Percentiles rank a stretch among this genome's conserved stretches.
phyloP scores from a whole-genome alignment of 2,797 vertebrate genomes.

The Tangara arthus region DNA sequence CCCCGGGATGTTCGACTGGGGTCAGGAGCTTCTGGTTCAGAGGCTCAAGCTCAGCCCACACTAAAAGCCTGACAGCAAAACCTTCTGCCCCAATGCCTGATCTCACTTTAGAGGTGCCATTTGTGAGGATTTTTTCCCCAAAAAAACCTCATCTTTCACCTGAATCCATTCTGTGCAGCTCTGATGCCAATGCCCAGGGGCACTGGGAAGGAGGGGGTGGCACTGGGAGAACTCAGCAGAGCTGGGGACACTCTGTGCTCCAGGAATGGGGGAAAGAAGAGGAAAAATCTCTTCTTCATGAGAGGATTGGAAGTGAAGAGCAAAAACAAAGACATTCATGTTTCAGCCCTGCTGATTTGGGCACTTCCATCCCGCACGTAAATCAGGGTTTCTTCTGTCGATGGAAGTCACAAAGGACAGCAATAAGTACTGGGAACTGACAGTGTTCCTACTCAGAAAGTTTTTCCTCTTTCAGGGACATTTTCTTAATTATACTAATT shows the following conservation, averaged over 20 bases:
- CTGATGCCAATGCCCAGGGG: background rate
- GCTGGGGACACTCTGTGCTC: too few species aligned
- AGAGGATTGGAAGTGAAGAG: background rate
- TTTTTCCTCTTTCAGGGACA: constrained; percentile 16
- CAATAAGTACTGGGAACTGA: background rate
- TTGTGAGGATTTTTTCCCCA: background rate
- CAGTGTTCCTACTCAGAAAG: background rate
- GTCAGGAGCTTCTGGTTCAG: background rate
- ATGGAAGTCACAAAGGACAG: background rate
- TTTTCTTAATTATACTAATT: constrained; percentile 49
- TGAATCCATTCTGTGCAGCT: background rate
- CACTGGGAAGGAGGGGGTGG: background rate
- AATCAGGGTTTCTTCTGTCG: background rate
- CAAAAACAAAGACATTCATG: background rate
- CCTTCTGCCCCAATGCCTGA: background rate
- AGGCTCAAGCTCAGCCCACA: background rate
- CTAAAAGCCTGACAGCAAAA: background rate
- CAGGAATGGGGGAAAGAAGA: background rate
- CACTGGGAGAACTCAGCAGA: background rate
- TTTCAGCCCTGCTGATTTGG: background rate
- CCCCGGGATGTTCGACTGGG: rapidly evolving
- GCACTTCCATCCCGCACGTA: background rate
- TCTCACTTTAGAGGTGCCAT: background rate
- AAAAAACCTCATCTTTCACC: background rate
- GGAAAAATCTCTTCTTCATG: background rate